Evolutionary conservation across 2,797 vertebrate genomes (phyloP), one percentile per base, ranked within the genome.

Genomic region (Acanthurus tractus): DNA sequence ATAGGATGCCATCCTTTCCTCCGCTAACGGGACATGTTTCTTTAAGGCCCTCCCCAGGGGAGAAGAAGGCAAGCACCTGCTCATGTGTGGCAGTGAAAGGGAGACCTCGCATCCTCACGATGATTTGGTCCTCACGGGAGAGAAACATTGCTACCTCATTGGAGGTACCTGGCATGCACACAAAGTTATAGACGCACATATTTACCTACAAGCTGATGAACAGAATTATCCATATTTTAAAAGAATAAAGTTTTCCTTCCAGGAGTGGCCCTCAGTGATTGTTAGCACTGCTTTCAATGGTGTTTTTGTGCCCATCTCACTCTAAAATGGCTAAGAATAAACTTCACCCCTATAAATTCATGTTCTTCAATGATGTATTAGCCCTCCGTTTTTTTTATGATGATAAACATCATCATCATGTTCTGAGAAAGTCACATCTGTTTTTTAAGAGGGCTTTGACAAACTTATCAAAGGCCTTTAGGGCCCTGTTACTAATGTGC

Each of bases 141-240:
- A 99, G 90, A 86, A 99, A 99, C 84, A 97, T 95, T 2, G 97
- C 98, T 38, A 97, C 98, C 94, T 99, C 98, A 36, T 97, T 97
- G 36, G 98, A 99, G 14, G 98, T 99, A 67, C 98, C 98, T 99
- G 88, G 13, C 22, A 14, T 36, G 71, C 13, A 78, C 13, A 81
- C 34, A 70, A 57, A 34, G 18, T 73, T 46, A 73, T 1, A 72
- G 4, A 66, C 22, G 68, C 25, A 66, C 23, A 6, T 13, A 4
- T 29, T 81, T 15, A 46, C 68, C 13, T 53, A 61, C 2, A 52
- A 69, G 14, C 46, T 38, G 63, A 59, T n/a, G 38, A 63, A 29
- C 22, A 14, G 0, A 44, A 40, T 52, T 5, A 8, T 22, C 17
- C 40, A 20, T 44, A 40, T n/a, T 49, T 61, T 5, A 58, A 46